Evolutionary conservation across 1,140 invertebrate species (phyloP).

Genomic region (Dufourea novaeangliae): DNA sequence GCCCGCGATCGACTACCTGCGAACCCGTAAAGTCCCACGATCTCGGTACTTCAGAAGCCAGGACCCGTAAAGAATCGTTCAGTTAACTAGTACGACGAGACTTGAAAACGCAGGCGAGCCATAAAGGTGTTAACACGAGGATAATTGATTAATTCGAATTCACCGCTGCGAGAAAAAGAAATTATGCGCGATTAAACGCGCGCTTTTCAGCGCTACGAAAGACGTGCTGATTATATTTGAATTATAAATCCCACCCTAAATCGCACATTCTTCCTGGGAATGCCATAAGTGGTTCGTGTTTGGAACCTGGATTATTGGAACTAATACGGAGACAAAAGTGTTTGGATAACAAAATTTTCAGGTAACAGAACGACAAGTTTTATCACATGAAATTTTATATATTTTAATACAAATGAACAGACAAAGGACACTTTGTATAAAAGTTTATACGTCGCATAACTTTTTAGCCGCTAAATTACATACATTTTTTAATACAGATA

Average conservation of each 20-base stretch:
- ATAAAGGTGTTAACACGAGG: constrained; percentile 68
- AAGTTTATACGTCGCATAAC: too few relatives aligned
- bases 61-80: constrained; percentile 68
- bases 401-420: too few relatives aligned
- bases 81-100: constrained; percentile 17
- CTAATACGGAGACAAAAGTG: too few relatives aligned
- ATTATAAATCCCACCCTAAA: not conserved
- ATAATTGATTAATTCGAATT: constrained; percentile 58
- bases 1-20: constrained; percentile 21
- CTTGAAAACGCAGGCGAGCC: constrained; percentile 31
- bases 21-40: constrained; percentile 64
- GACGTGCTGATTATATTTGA: not conserved
- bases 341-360: too few relatives aligned
- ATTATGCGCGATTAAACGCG: constrained; percentile 25
- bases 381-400: too few relatives aligned
- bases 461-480: too few relatives aligned
- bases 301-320: too few relatives aligned
- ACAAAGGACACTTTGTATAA: too few relatives aligned
- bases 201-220: not conserved
- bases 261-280: not conserved
- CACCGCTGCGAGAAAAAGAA: constrained; percentile 4
- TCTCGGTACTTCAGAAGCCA: constrained; percentile 68
- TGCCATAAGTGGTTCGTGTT: not conserved
- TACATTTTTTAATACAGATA: too few relatives aligned
- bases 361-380: too few relatives aligned